Evolutionary conservation across 2,888 invertebrate species (phyloP).

Genomic region (Venusia cambrica): DNA sequence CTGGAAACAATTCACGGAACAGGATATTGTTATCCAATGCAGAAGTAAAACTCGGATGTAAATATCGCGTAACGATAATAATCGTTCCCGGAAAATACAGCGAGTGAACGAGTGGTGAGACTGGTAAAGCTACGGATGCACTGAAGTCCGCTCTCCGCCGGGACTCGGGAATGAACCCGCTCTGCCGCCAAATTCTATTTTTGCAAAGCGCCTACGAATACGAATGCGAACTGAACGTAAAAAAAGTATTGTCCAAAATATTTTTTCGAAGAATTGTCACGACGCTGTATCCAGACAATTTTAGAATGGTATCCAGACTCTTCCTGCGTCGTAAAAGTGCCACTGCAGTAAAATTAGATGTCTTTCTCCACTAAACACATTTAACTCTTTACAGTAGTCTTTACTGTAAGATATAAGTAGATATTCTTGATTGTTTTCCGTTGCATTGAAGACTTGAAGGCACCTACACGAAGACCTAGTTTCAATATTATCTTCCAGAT

Average conservation of each 20-base stretch:
- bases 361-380: too few relatives aligned
- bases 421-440: too few relatives aligned
- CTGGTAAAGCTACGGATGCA: constrained; percentile 63
- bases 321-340: constrained; percentile 26
- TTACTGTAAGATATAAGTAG: too few relatives aligned
- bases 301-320: constrained; percentile 29
- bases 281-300: constrained; percentile 33
- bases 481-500: too few relatives aligned
- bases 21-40: too few relatives aligned
- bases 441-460: too few relatives aligned
- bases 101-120: constrained; percentile 32
- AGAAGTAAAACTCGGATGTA: too few relatives aligned
- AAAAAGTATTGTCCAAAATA: constrained; percentile 54
- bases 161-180: constrained; percentile 67
- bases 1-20: too few relatives aligned
- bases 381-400: too few relatives aligned
- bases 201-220: constrained; percentile 74
- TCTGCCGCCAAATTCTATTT: constrained; percentile 79
- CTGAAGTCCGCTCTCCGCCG: constrained; percentile 61
- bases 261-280: too few relatives aligned
- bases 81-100: constrained; percentile 24
- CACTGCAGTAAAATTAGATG: too few relatives aligned
- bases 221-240: constrained; percentile 64
- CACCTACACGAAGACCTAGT: too few relatives aligned
- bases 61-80: constrained; percentile 11